A percentile compares a stretch with the other conserved stretches of the same genome.
Evolutionary conservation across 2,888 invertebrate species (phyloP).

Genomic region (Agriopis aurantiaria): DNA sequence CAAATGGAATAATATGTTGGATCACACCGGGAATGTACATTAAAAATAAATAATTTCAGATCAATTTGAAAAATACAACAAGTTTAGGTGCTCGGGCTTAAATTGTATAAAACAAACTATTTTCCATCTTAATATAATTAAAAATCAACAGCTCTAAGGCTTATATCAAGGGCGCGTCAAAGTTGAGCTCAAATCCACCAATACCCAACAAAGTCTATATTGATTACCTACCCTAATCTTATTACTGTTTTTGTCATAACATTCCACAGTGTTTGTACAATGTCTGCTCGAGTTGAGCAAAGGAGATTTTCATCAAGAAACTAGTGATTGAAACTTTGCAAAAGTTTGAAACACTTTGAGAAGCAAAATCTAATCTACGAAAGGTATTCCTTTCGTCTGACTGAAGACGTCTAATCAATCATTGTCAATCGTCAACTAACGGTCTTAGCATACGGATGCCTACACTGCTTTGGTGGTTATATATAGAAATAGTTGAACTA

Average conservation of each 20-base stretch:
- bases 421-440: conserved; percentile 45
- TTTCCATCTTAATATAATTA: too few species aligned
- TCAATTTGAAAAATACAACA: too few species aligned
- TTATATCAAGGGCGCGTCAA: neutral
- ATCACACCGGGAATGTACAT: too few species aligned
- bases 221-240: conserved; percentile 3
- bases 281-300: conserved; percentile 7
- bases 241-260: conserved; percentile 11
- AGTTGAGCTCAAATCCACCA: conserved; percentile 2
- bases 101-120: too few species aligned
- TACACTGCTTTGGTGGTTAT: conserved; percentile 25
- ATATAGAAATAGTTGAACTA: conserved; percentile 21
- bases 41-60: too few species aligned
- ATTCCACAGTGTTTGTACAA: conserved; percentile 3
- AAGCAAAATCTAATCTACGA: conserved; percentile 37
- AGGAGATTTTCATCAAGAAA: conserved; percentile 19
- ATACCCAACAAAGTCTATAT: neutral
- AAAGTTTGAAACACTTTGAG: conserved; percentile 26
- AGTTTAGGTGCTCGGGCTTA: too few species aligned
- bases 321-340: conserved; percentile 18
- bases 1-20: too few species aligned
- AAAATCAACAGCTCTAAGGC: too few species aligned
- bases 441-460: conserved; percentile 31
- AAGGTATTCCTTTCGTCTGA: conserved; percentile 41
- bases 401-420: conserved; percentile 43